These are phyloP conservation scores for Druon quercuslanigerum DNA, from an alignment of 1,140 invertebrate species.

Conservation along the genomic window DNA sequence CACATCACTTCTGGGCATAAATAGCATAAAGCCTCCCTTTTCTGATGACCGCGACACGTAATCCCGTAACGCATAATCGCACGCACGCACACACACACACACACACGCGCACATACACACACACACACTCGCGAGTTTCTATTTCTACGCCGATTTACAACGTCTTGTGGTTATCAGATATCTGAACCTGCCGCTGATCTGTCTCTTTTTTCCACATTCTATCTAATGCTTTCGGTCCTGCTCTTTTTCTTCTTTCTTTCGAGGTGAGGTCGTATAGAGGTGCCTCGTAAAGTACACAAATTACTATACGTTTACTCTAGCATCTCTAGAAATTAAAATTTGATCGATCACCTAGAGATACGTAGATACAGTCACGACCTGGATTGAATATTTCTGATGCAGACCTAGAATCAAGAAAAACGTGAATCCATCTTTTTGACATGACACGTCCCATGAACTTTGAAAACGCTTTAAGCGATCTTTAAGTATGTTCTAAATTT, in stretches of 20 bases:
- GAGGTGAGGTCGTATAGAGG: background rate
- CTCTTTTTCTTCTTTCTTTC: background rate
- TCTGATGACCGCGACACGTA: background rate
- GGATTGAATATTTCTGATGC: background rate
- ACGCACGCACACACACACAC: no score
- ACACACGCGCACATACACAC: background rate
- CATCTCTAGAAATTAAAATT: background rate
- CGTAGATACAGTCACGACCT: background rate
- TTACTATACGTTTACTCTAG: background rate
- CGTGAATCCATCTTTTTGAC: no score
- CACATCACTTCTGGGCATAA: slow-evolving; percentile 24
- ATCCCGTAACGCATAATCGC: slow-evolving; percentile 27
- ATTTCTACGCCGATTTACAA: slow-evolving; percentile 23
- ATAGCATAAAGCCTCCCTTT: slow-evolving; percentile 16
- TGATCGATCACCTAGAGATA: background rate
- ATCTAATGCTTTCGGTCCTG: background rate
- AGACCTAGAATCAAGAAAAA: background rate
- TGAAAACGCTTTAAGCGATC: no score
- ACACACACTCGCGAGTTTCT: background rate
- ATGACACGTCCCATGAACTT: no score
- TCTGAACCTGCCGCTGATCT: slow-evolving; percentile 7
- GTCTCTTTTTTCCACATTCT: background rate
- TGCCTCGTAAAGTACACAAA: slow-evolving; percentile 6
- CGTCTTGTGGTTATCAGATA: slow-evolving; percentile 1
- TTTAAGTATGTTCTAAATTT: no score